Evolutionary conservation across 2,113 vertebrate species (phyloP).

Genomic region (Oryzias javanicus): DNA sequence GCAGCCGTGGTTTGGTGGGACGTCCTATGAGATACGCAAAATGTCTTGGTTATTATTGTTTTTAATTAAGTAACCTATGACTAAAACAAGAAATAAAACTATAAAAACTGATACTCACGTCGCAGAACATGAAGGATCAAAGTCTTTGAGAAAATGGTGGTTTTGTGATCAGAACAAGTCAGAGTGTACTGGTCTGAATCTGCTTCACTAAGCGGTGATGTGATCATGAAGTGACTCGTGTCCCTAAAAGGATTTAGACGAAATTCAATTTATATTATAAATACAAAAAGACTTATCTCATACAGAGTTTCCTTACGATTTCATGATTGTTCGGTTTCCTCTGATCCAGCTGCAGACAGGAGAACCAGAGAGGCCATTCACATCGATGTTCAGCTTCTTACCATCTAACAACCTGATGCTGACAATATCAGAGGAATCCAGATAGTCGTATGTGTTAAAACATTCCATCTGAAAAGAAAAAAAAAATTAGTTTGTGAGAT

Average conservation of each 20-base stretch:
- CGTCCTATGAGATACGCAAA: slow-evolving; percentile 28
- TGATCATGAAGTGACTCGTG: slow-evolving; percentile 54
- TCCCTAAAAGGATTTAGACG: slow-evolving; percentile 56
- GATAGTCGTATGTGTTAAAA: slow-evolving; percentile 13
- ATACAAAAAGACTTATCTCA: background rate
- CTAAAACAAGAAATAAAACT: background rate
- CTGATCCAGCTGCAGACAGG: slow-evolving; percentile 32
- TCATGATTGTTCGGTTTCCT: background rate
- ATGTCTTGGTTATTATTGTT: too few species aligned
- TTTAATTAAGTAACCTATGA: too few species aligned
- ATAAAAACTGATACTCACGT: slow-evolving; percentile 30
- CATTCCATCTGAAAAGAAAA: slow-evolving; percentile 43
- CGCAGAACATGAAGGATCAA: slow-evolving; percentile 76
- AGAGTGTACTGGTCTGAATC: slow-evolving; percentile 80
- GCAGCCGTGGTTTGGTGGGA: slow-evolving; percentile 64
- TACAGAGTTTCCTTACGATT: slow-evolving; percentile 24
- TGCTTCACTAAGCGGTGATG: slow-evolving; percentile 68
- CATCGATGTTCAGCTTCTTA: slow-evolving; percentile 48
- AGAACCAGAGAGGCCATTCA: slow-evolving; percentile 19
- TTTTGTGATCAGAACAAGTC: slow-evolving; percentile 57
- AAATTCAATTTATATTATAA: background rate
- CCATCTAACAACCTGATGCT: slow-evolving; percentile 18
- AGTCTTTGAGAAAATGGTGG: slow-evolving; percentile 57
- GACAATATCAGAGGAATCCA: slow-evolving; percentile 29
- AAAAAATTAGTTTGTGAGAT: too few species aligned